Evolutionary conservation across 2,888 invertebrate species (phyloP).

Genomic region (Thecocarcelia acutangulata): DNA sequence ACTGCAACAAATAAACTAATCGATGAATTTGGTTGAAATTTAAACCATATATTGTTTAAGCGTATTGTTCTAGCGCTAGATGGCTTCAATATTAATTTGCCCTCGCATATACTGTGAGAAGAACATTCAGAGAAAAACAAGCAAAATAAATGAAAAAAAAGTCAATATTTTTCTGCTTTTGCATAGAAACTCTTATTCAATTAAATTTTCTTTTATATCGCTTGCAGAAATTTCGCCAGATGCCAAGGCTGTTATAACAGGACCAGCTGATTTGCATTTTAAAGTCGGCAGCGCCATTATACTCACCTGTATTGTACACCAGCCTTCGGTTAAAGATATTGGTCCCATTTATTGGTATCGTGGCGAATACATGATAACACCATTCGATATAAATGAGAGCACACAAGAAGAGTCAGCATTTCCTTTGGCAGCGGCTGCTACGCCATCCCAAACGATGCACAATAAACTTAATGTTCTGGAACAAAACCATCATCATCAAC

Average conservation of each 20-base stretch:
- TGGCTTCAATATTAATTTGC: too few relatives aligned
- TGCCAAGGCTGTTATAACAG: conserved; percentile 86
- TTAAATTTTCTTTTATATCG: background rate
- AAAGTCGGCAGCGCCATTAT: conserved; percentile 88
- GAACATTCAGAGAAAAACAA: too few relatives aligned
- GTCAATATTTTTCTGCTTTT: background rate
- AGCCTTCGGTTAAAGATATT: conserved; percentile 85
- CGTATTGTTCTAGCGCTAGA: too few relatives aligned
- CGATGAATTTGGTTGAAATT: too few relatives aligned
- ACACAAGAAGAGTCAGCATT: conserved; percentile 46
- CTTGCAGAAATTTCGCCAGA: conserved; percentile 82
- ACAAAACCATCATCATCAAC: conserved; percentile 26
- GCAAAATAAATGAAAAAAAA: background rate
- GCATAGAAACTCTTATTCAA: background rate
- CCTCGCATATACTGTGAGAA: too few relatives aligned
- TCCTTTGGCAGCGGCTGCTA: conserved; percentile 9
- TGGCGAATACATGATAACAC: conserved; percentile 81
- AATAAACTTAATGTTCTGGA: conserved; percentile 58
- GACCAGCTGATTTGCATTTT: conserved; percentile 86
- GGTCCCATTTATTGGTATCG: conserved; percentile 88
- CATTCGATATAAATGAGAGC: conserved; percentile 75
- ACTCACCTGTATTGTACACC: conserved; percentile 87
- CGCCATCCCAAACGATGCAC: conserved; percentile 13
- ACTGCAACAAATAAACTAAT: too few relatives aligned
- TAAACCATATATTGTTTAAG: too few relatives aligned